Evolutionary conservation across 2,113 vertebrate genomes (phyloP), one percentile per base, ranked within the genome.

Genomic region (Campylorhamphus procurvoides): DNA sequence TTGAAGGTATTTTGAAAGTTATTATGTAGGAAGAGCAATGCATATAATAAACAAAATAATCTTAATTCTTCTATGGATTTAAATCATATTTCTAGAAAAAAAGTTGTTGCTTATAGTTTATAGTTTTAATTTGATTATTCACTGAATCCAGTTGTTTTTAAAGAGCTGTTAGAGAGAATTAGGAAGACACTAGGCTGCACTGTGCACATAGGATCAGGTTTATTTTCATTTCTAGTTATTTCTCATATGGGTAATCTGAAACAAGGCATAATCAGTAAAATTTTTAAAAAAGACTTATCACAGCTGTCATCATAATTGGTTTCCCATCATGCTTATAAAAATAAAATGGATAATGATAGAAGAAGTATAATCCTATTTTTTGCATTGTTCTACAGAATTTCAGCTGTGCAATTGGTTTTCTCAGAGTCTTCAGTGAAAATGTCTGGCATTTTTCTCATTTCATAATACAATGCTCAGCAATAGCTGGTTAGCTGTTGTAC

Each of bases 241-340:
- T 20, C 63, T 96, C 59, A 78, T 52, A 90, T 59, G 72, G 23
- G 18, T 81, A 93, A 92, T 92, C 59, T 73, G 87, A 96, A 96
- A 92, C 33, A 95, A 93, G 82, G 50, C 67, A 75, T 84, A 96
- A 96, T 93, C 75, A 92, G 84, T 76, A 88, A 29, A 68, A 56
- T 91, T 96, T 96, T 92, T 80, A 94, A 93, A 0, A 28, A 95
- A 87, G 84, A 71, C 59, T 94, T 96, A 94, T 84, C 85, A 67
- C 91, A 96, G 94, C 87, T 96, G 93, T 84, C 85, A 90, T 88
- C 85, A 69, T 94, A 95, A 95, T 95, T 95, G 72, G 55, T 94
- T 96, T 97, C 88, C 90, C 93, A 88, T 95, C 82, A 94, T 88
- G 82, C 75, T 64, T 86, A 96, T 75, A 84, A 92, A 93, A 92